These are phyloP conservation scores for Xestoiulus laeticollis DNA, from an alignment of 2,888 invertebrate genomes.

Conservation along the genomic window DNA sequence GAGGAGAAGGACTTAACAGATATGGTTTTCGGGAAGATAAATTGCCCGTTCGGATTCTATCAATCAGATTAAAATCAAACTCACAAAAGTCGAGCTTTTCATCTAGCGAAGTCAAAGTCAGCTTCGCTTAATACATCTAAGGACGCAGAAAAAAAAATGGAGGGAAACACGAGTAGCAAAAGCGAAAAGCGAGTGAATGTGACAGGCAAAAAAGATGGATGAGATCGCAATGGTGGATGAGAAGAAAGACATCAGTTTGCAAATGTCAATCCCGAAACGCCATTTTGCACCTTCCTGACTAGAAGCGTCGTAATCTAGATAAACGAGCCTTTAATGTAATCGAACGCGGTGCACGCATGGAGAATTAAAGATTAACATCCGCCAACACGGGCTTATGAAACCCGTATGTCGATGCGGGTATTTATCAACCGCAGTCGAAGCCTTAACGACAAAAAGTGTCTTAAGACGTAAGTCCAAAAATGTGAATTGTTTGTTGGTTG, in stretches of 20 bases:
- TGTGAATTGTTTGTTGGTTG: too few species aligned
- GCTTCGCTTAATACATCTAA: background rate
- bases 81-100: constrained; percentile 15
- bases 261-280: background rate
- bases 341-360: background rate
- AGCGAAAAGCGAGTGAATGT: background rate
- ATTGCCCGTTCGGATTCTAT: background rate
- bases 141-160: background rate
- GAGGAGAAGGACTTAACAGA: background rate
- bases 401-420: too few species aligned
- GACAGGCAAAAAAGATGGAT: constrained; percentile 12
- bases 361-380: too few species aligned
- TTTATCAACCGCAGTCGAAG: too few species aligned
- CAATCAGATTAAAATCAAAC: constrained; percentile 26
- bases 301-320: background rate
- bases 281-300: constrained; percentile 26
- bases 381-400: too few species aligned
- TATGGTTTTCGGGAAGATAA: constrained; percentile 8
- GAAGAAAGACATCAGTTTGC: background rate
- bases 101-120: background rate
- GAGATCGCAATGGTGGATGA: background rate
- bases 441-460: too few species aligned
- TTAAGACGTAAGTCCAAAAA: too few species aligned
- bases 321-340: constrained; percentile 11
- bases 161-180: background rate